Base-by-base conservation (phyloP, 1,140 invertebrate species). In the Lasioglossum baleicum region DNA sequence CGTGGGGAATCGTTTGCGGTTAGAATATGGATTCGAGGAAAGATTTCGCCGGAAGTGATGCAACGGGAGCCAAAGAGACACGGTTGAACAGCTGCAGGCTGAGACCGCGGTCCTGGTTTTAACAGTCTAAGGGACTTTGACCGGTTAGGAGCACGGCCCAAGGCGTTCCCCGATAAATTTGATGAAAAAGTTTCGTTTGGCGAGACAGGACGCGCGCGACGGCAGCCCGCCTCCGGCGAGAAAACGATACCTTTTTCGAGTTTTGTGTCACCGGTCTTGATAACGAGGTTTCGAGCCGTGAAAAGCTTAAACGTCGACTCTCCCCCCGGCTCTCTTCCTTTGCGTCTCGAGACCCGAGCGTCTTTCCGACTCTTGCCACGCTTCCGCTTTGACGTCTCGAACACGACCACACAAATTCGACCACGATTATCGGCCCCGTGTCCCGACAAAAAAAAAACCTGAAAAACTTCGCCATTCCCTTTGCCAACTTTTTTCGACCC, bases 151-250 rank as follows among this genome's bases (percentile, higher is more conserved):
- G 69, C 26, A 60, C 63, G 56, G 78, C 71, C 78, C 64, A 61
- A 51, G 71, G 70, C 78, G 78, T 63, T 80, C 20, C 78, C 60
- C 71, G 71, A 67, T 80, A 75, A 80, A 80, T 80, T 80, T 75
- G 71, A 80, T 80, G 78, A 80, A 80, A 80, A 80, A 80, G 71
- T 80, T 80, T 75, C 51, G 44, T 64, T 73, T 35, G 64, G 20
- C 67, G 48, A 26, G 67, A 35, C 17, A 31, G 58, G 44, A 26
- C 8, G 11, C 44, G 44, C 67, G 26, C 20, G 67, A 58, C 75
- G 56, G 17, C 11, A n/a, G 66, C 58, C 26, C 20, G 56, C 71
- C 44, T 26, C 31, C 56, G 40, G 42, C 42, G 31, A 61, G 71
- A 80, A 74, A 80, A 80, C 77, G 77, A 75, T 75, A 75, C 77